Base-by-base conservation (phyloP, 2,888 invertebrate genomes). In the Himalopsyche tibetana region DNA sequence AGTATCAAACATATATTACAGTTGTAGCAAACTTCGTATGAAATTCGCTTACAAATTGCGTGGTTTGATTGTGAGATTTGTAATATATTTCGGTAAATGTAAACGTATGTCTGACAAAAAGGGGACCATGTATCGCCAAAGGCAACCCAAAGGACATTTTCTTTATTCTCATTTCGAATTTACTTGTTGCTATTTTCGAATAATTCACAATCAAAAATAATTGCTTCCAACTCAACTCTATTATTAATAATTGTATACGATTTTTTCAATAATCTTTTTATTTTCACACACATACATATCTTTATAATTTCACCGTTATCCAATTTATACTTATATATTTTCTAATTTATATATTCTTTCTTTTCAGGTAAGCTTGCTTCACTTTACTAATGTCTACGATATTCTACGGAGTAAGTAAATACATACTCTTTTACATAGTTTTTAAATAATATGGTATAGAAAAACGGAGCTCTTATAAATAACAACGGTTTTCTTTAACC, bases 281-380 rank as follows among this genome's bases (percentile, higher is more conserved):
- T 5, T 40, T 40, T 3, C 3, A 40, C 6, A 40, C 3, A 40
- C 40, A 40, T 40, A 2, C 40, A 15, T 15, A 51, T 51, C 15
- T 12, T 12, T 15, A 3, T 15, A 15, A 15, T 51, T 51, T 4
- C 15, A 51, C 4, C 51, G 15, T 51, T 12, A 0, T 51, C 45
- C 15, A 51, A 51, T 11, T 9, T 51, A 3, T 42, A n/a, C n/a
- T n/a, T n/a, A 42, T 45, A 0, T 51, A 0, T 51, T 51, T 51
- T 15, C 51, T 15, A 51, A 63, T 63, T 63, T 63, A 19, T 19
- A 28, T 63, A 6, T 63, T 63, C 0, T 63, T 63, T 63, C 28
- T 63, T 63, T 63, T 63, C 63, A 63, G 63, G 63, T 63, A 63
- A 63, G 63, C 63, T 19, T 63, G 63, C 63, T 63, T 63, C 63